Conservation (phyloP, 1,140 invertebrate species). For the Muscidifurax raptorellus region DNA sequence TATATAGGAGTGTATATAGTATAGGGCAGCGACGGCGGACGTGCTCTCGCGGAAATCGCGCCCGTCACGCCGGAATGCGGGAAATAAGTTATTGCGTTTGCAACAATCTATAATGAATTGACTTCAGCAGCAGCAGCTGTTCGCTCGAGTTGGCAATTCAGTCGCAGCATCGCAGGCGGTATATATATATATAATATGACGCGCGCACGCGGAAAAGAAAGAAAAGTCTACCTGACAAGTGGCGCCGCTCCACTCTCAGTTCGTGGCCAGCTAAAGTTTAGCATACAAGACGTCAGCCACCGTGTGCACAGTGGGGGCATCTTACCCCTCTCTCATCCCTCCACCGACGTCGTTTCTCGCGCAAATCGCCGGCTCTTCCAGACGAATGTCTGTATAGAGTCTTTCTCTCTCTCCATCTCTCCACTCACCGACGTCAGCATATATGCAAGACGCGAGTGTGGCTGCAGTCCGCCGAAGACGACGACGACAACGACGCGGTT, state of each 20-base stretch:
- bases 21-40: too few relatives aligned
- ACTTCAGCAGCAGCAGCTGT: too few relatives aligned
- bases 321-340: constrained; percentile 6
- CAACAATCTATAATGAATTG: too few relatives aligned
- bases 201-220: too few relatives aligned
- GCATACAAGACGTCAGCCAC: not conserved
- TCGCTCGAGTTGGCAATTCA: too few relatives aligned
- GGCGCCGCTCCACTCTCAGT: constrained; percentile 10
- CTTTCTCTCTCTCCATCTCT: not conserved
- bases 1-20: too few relatives aligned
- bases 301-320: not conserved
- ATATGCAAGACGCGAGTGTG: not conserved
- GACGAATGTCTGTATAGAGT: not conserved
- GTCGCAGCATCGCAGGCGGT: too few relatives aligned
- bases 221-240: constrained; percentile 24
- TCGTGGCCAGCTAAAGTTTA: constrained; percentile 1
- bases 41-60: too few relatives aligned
- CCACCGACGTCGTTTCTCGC: constrained; percentile 15
- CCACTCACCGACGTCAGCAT: not conserved
- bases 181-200: too few relatives aligned
- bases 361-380: constrained; percentile 27
- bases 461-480: not conserved
- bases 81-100: too few relatives aligned
- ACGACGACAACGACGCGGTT: not conserved
- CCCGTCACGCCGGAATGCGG: too few relatives aligned